Conservation (phyloP, 2,113 vertebrate genomes). For the Lutjanus erythropterus region DNA sequence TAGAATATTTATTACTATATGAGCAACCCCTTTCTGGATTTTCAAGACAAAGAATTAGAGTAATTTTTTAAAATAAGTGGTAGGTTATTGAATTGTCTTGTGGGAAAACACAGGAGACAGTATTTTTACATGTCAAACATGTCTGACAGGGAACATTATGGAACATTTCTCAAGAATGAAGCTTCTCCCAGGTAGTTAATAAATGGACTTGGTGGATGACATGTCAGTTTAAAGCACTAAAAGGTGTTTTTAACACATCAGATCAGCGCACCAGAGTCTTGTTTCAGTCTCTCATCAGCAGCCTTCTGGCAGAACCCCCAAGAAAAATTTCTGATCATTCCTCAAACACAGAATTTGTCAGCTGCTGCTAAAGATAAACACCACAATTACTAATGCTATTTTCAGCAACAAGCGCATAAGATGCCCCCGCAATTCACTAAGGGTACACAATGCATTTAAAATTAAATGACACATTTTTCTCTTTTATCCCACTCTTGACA, state of each 20-base stretch:
- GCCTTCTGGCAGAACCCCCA: conserved; percentile 6
- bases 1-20: too few species aligned
- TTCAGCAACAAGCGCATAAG: conserved; percentile 7
- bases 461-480: neutral
- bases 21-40: too few species aligned
- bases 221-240: neutral
- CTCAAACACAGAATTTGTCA: neutral
- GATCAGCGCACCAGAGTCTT: neutral
- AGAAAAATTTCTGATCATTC: neutral
- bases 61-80: too few species aligned
- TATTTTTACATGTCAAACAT: too few species aligned
- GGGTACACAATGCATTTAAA: neutral
- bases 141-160: too few species aligned
- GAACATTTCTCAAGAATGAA: neutral
- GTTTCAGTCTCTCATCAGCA: conserved; percentile 32
- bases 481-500: neutral
- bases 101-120: too few species aligned
- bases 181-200: neutral
- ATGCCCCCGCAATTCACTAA: neutral
- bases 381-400: conserved; percentile 19
- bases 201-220: neutral
- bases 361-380: conserved; percentile 33
- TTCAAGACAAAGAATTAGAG: too few species aligned
- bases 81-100: too few species aligned
- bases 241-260: neutral